Conservation (phyloP, 1,140 invertebrate species). For the Drosophila bocki region DNA sequence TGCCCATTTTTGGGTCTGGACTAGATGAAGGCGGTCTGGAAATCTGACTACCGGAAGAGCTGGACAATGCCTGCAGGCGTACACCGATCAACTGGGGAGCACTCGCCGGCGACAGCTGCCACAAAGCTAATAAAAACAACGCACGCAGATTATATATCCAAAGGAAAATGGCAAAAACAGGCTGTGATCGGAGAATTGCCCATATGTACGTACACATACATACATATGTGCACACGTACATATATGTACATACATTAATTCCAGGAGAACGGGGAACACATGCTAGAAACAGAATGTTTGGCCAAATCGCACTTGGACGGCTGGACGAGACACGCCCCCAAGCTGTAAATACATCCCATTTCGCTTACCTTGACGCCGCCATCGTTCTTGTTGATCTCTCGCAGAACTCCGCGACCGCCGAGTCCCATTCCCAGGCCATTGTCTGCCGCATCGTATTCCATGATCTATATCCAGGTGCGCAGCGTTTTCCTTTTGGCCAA, state of each 20-base stretch:
- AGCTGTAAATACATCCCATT: background rate
- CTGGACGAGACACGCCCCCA: conserved; percentile 7
- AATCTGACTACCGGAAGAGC: conserved; percentile 3
- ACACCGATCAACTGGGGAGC: conserved; percentile 13
- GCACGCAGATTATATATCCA: conserved; percentile 8
- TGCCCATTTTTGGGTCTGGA: conserved; percentile 52
- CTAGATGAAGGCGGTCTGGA: background rate
- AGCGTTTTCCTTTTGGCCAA: background rate
- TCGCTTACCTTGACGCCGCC: conserved; percentile 61
- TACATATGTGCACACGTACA: background rate
- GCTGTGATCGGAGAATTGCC: conserved; percentile 16
- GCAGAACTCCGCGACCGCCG: conserved; percentile 55
- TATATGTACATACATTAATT: background rate
- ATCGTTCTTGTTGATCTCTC: conserved; percentile 69
- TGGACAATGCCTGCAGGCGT: conserved; percentile 44
- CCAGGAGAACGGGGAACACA: background rate
- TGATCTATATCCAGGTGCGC: conserved; percentile 7
- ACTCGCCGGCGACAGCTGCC: conserved; percentile 32
- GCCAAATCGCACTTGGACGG: conserved; percentile 7
- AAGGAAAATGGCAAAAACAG: conserved; percentile 24
- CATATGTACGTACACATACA: background rate
- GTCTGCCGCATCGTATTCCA: conserved; percentile 50
- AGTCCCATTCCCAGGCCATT: conserved; percentile 9
- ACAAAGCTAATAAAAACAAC: conserved; percentile 21
- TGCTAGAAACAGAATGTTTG: conserved; percentile 11